phyloP scores from a whole-genome alignment of 2,113 vertebrate species.

The Cyphomyrus discorhynchus region DNA sequence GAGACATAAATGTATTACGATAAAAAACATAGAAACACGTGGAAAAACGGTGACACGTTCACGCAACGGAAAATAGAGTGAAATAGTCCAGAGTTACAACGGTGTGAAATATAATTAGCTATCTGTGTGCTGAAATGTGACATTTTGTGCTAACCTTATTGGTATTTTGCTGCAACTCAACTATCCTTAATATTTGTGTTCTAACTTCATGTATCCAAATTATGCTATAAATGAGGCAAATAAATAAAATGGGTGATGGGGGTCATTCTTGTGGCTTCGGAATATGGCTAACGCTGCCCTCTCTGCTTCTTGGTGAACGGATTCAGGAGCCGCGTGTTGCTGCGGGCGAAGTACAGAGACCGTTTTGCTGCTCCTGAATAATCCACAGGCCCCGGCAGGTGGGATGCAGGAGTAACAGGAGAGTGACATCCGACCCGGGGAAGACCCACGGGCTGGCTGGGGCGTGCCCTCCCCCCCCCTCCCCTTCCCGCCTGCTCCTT shows the following conservation, averaged over 20 bases:
- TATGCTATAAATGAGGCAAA: neutral
- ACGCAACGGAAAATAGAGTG: neutral
- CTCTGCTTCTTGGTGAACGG: neutral
- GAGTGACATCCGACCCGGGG: slow-evolving; percentile 51
- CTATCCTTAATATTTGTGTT: neutral
- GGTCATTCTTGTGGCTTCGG: neutral
- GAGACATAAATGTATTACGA: slow-evolving; percentile 35
- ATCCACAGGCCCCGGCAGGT: slow-evolving; percentile 60
- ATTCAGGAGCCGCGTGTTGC: slow-evolving; percentile 36
- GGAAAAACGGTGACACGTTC: neutral
- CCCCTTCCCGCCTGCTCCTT: slow-evolving; percentile 28
- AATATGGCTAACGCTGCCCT: neutral
- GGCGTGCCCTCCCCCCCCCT: slow-evolving; percentile 38
- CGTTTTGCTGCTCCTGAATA: slow-evolving; percentile 67
- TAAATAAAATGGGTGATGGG: too few species aligned
- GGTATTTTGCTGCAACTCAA: neutral
- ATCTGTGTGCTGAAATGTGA: neutral
- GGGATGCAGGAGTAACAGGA: slow-evolving; percentile 53
- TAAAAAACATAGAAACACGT: neutral
- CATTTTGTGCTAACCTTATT: neutral
- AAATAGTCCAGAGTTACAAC: neutral
- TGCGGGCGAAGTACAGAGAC: slow-evolving; percentile 53
- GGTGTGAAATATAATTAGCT: neutral
- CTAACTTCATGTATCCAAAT: neutral
- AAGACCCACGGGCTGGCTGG: slow-evolving; percentile 18